phyloP scores from a whole-genome alignment of 2,113 vertebrate genomes.

The Siphamia tubifer region DNA sequence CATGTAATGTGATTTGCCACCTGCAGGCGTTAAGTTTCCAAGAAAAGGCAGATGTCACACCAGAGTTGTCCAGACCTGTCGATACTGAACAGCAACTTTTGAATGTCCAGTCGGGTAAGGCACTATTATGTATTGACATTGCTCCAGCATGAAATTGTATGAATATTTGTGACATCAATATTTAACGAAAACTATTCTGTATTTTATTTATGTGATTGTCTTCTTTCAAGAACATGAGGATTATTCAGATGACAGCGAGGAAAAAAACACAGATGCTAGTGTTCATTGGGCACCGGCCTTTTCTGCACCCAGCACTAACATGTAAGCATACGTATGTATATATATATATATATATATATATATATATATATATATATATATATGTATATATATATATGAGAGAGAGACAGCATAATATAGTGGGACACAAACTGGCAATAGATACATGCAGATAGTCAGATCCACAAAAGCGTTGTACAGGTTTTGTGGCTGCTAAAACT shows the following conservation, averaged over 20 bases:
- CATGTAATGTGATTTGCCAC: neutral
- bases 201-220: too few species aligned
- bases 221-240: slow-evolving; percentile 6
- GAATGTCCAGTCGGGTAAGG: too few species aligned
- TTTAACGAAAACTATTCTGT: neutral
- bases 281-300: neutral
- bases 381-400: too few species aligned
- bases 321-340: neutral
- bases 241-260: neutral
- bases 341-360: too few species aligned
- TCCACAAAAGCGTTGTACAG: too few species aligned
- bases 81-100: neutral
- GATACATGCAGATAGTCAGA: too few species aligned
- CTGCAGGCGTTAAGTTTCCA: neutral
- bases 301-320: neutral
- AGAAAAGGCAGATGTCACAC: neutral
- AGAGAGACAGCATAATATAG: too few species aligned
- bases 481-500: too few species aligned
- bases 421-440: too few species aligned
- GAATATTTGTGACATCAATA: neutral
- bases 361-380: too few species aligned
- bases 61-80: neutral
- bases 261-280: neutral
- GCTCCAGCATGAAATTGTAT: neutral
- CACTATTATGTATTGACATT: too few species aligned